phyloP scores from a whole-genome alignment of 2,888 invertebrate genomes.

The Galeopsomyia nigrocyanea region DNA sequence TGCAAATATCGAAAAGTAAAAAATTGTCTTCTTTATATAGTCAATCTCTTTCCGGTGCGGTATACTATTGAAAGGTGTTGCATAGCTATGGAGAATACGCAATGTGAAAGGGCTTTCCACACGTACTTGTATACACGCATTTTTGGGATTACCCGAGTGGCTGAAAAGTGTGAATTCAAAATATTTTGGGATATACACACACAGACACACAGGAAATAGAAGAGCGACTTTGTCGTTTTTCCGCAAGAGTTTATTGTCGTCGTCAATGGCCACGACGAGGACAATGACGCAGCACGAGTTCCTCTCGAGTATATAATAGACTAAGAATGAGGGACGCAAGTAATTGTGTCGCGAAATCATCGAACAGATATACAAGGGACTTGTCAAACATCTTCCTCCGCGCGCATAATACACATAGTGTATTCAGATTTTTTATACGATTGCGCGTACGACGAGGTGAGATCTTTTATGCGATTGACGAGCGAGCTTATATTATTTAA shows the following conservation, averaged over 20 bases:
- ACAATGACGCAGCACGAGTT: constrained; percentile 61
- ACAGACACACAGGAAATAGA: constrained; percentile 20
- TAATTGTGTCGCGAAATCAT: constrained; percentile 25
- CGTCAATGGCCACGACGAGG: constrained; percentile 27
- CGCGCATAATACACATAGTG: neutral
- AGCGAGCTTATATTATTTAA: too few relatives aligned
- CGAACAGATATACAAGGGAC: too few relatives aligned
- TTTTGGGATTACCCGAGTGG: constrained; percentile 17
- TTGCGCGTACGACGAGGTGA: too few relatives aligned
- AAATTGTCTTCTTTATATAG: too few relatives aligned
- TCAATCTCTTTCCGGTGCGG: too few relatives aligned
- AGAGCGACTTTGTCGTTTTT: constrained; percentile 22
- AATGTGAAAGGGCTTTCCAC: too few relatives aligned
- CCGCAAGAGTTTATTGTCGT: constrained; percentile 50
- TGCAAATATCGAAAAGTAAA: too few relatives aligned
- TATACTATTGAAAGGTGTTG: too few relatives aligned
- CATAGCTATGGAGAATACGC: too few relatives aligned
- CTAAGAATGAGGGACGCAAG: constrained; percentile 14
- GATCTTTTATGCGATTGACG: neutral
- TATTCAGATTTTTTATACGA: neutral
- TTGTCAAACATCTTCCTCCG: constrained; percentile 24
- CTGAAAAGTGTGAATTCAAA: constrained; percentile 9
- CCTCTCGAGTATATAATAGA: constrained; percentile 32
- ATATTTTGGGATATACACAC: constrained; percentile 2
- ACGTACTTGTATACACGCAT: neutral